Percentiles rank a stretch among this genome's conserved stretches.
Evolutionary conservation across 1,140 invertebrate species (phyloP).

Genomic region (Euwallacea similis): DNA sequence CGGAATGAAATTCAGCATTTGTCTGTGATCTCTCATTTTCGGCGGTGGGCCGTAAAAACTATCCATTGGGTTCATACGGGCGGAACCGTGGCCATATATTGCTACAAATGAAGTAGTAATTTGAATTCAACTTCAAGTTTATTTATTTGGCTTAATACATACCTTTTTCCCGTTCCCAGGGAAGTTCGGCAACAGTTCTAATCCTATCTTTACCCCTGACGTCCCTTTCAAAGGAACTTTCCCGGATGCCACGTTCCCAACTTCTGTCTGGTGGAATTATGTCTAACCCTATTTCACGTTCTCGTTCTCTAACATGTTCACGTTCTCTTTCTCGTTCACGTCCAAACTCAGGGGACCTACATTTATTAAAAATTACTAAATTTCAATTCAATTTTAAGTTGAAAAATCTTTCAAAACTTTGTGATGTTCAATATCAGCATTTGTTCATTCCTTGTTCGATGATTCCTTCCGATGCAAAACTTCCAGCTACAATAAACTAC

Average conservation of each 20-base stretch:
- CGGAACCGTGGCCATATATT: conserved; percentile 23
- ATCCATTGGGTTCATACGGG: conserved; percentile 21
- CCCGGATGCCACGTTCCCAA: conserved; percentile 34
- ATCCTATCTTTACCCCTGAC: conserved; percentile 37
- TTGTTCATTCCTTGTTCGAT: background rate
- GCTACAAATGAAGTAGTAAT: background rate
- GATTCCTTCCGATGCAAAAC: too few relatives aligned
- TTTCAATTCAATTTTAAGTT: background rate
- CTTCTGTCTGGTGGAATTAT: conserved; percentile 36
- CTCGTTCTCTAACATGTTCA: background rate
- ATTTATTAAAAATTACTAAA: conserved; percentile 6
- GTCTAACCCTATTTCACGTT: conserved; percentile 1
- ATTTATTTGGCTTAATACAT: background rate
- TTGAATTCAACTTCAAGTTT: too few relatives aligned
- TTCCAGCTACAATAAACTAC: too few relatives aligned
- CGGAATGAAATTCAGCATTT: conserved; percentile 34
- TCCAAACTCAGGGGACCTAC: conserved; percentile 21
- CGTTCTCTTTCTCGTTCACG: conserved; percentile 14
- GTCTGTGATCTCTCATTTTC: conserved; percentile 33
- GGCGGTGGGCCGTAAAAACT: conserved; percentile 40
- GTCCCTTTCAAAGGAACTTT: conserved; percentile 40
- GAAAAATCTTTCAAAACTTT: background rate
- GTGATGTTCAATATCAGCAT: background rate
- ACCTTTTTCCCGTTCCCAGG: conserved; percentile 41
- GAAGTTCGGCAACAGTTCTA: conserved; percentile 41